Base-by-base conservation (phyloP, 2,888 invertebrate species). In the Apantesis nais region DNA sequence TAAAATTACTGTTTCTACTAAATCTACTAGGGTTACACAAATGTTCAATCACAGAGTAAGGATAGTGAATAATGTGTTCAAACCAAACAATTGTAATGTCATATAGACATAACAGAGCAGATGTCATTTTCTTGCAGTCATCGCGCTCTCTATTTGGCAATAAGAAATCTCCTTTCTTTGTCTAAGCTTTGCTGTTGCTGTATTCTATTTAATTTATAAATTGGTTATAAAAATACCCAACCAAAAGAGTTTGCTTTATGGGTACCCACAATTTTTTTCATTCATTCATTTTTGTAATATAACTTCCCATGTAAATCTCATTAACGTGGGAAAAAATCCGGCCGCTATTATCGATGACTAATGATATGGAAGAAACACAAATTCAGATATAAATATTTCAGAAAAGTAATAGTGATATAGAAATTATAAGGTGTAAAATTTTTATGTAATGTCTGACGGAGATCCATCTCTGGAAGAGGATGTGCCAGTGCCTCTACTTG, bases 401-500 rank as follows among this genome's bases (percentile, higher is more conserved):
- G 68, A 48, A 73, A 71, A 72, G 58, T 76, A 72, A 63, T 73
- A 74, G 74, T 73, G 66, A 74, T 77, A 82, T 78, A 71, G 66
- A 67, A 70, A 68, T 71, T 69, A 73, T 66, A 77, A 65, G 44
- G 62, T 64, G 74, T 62, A 68, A 71, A 67, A 79, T 48, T 80
- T 83, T 74, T 86, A 87, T 92, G 94, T 93, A 85, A 95, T 95
- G 95, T 95, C 95, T 84, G 95, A 95, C 92, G 95, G 95, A 63
- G 93, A 93, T 79, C 95, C 95, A 83, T 95, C 95, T 71, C 89
- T 95, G 64, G 95, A 95, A 86, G 95, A 95, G 85, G 94, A 93
- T 79, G 85, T 93, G 70, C 95, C 95, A 34, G 90, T 90, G 81
- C 92, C 94, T 73, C 85, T 95, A 75, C 83, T 94, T 39, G 90